These are phyloP conservation scores for Amphiprion percula DNA, from an alignment of 2,113 vertebrate genomes.

Conservation along the genomic window DNA sequence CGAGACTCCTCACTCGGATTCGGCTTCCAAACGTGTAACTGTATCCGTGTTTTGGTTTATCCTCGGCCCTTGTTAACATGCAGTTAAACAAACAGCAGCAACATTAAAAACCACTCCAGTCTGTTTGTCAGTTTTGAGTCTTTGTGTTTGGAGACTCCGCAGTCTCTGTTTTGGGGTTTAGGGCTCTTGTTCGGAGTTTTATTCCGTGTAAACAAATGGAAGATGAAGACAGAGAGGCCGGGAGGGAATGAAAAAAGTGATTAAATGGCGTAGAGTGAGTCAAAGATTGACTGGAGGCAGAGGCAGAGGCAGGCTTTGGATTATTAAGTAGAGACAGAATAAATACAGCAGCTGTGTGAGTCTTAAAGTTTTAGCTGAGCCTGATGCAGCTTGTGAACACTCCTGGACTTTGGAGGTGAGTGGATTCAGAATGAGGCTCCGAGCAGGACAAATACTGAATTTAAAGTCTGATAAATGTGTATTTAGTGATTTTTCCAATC, in stretches of 20 bases:
- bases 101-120: neutral
- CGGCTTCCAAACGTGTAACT: too few species aligned
- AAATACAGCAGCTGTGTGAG: constrained; percentile 53
- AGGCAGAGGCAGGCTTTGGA: neutral
- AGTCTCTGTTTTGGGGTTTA: constrained; percentile 16
- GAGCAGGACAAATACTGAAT: too few species aligned
- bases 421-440: neutral
- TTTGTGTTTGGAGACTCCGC: neutral
- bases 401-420: neutral
- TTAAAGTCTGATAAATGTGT: too few species aligned
- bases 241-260: neutral
- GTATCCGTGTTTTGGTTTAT: neutral
- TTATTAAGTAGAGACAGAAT: neutral
- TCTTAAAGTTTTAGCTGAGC: neutral
- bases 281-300: neutral
- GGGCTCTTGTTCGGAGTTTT: neutral
- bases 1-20: too few species aligned
- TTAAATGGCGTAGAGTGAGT: neutral
- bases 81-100: constrained; percentile 6
- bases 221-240: neutral
- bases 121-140: constrained; percentile 12
- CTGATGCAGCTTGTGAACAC: neutral
- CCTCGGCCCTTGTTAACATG: neutral
- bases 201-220: neutral
- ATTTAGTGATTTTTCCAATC: too few species aligned